phyloP scores from a whole-genome alignment of 2,113 vertebrate species.

The Hoplias malabaricus region DNA sequence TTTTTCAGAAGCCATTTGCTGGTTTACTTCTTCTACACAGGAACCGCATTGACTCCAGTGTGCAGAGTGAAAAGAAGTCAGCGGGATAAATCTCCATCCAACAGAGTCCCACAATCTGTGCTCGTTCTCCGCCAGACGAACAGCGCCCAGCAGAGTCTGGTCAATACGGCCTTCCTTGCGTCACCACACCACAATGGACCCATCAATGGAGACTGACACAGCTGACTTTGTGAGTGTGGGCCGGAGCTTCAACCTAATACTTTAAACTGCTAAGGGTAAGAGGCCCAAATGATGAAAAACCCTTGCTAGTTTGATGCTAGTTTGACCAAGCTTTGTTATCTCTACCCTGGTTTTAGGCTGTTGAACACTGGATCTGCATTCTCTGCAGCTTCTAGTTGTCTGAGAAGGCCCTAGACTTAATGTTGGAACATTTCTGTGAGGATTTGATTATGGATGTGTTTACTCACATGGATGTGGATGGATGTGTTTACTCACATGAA shows the following conservation, averaged over 20 bases:
- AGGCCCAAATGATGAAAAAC: no score
- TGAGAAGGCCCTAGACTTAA: no score
- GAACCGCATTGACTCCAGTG: background rate
- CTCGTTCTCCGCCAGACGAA: background rate
- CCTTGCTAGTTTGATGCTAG: no score
- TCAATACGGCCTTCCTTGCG: constrained; percentile 32
- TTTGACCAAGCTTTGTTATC: no score
- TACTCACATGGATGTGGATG: no score
- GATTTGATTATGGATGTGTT: no score
- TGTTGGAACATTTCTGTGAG: no score
- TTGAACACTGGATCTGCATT: no score
- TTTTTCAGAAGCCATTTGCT: background rate
- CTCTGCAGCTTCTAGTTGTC: no score
- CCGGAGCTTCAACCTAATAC: background rate
- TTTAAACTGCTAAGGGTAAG: no score
- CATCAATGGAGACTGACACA: background rate
- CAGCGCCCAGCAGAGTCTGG: constrained; percentile 9
- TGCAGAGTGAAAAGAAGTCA: background rate
- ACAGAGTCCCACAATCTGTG: background rate
- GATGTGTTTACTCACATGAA: no score
- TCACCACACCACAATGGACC: constrained; percentile 11
- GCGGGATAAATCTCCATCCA: background rate
- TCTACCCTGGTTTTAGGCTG: no score
- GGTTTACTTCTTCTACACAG: background rate
- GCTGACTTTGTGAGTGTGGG: background rate